Percentiles rank a stretch among this genome's conserved stretches.
Evolutionary conservation across 1,140 invertebrate species (phyloP).

Genomic region (Aleiodes sp.): DNA sequence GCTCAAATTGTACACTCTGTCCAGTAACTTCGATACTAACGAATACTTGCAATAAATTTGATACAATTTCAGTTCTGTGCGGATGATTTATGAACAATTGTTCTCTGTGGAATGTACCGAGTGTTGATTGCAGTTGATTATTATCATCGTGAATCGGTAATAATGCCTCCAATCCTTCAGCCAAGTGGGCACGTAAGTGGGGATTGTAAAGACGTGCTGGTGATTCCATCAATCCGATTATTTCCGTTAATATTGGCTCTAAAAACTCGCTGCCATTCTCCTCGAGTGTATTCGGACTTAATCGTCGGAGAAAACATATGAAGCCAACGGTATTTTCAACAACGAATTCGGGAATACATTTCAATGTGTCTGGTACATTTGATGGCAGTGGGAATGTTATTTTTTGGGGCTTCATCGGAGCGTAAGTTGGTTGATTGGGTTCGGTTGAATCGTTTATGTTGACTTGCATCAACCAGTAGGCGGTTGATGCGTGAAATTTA

Average conservation of each 20-base stretch:
- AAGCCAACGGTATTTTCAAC: slow-evolving; percentile 87
- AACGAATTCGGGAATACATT: slow-evolving; percentile 90
- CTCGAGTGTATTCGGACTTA: slow-evolving; percentile 71
- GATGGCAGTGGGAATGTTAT: slow-evolving; percentile 76
- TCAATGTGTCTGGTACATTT: slow-evolving; percentile 71
- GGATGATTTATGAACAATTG: slow-evolving; percentile 83
- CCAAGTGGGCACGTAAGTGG: slow-evolving; percentile 88
- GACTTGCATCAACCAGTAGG: slow-evolving; percentile 86
- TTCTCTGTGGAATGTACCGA: slow-evolving; percentile 75
- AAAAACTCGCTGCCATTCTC: slow-evolving; percentile 71
- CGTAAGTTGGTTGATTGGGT: slow-evolving; percentile 60
- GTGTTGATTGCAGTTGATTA: slow-evolving; percentile 65
- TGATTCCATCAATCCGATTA: slow-evolving; percentile 75
- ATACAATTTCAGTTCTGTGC: slow-evolving; percentile 71
- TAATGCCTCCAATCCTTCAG: slow-evolving; percentile 87
- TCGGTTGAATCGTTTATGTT: slow-evolving; percentile 66
- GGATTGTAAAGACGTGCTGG: slow-evolving; percentile 87
- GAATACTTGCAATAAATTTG: slow-evolving; percentile 72
- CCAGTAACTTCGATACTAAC: slow-evolving; percentile 98
- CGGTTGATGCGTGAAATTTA: slow-evolving; percentile 82
- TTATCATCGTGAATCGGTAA: slow-evolving; percentile 73
- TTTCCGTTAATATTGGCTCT: slow-evolving; percentile 78
- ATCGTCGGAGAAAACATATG: slow-evolving; percentile 77
- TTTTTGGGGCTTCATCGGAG: slow-evolving; percentile 66
- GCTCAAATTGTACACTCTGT: slow-evolving; percentile 94